A percentile compares a stretch with the other conserved stretches of the same genome.
phyloP scores from a whole-genome alignment of 2,888 invertebrate genomes.

The Pollenia amentaria region DNA sequence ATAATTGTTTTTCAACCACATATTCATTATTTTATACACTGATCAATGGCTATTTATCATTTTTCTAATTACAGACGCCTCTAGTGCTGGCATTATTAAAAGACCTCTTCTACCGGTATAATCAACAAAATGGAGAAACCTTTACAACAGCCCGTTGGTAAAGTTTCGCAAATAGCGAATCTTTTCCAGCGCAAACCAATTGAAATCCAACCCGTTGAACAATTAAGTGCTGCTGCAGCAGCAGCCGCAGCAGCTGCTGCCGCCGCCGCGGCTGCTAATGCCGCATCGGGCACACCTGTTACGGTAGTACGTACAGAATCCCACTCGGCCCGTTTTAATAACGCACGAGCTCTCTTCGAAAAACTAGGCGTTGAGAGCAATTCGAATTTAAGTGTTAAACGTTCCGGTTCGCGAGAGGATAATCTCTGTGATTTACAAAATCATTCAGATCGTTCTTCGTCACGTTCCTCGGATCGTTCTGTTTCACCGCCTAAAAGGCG shows the following conservation, averaged over 20 bases:
- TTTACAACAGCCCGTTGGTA: constrained; percentile 86
- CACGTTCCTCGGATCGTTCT: constrained; percentile 84
- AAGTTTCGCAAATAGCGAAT: constrained; percentile 96
- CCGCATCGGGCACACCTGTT: constrained; percentile 85
- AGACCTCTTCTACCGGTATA: constrained; percentile 31
- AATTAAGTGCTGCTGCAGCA: constrained; percentile 82
- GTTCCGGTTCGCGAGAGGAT: constrained; percentile 84
- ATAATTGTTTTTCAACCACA: too few species aligned
- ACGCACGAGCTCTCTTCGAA: constrained; percentile 95
- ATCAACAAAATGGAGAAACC: constrained; percentile 87
- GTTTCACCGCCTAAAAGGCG: constrained; percentile 83
- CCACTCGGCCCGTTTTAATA: constrained; percentile 95
- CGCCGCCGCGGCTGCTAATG: constrained; percentile 75
- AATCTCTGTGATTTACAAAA: constrained; percentile 82
- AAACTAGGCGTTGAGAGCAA: constrained; percentile 91
- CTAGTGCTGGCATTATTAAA: constrained; percentile 38
- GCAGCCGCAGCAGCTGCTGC: constrained; percentile 82
- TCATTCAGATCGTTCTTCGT: constrained; percentile 82
- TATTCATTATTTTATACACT: not conserved
- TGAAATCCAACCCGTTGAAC: constrained; percentile 84
- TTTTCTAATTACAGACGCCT: constrained; percentile 75
- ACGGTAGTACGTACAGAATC: constrained; percentile 94
- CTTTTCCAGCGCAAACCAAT: constrained; percentile 92
- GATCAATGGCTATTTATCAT: constrained; percentile 14
- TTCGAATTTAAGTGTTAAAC: constrained; percentile 82